Evolutionary conservation across 2,113 vertebrate genomes (phyloP).

Genomic region (Ibidorhyncha struthersii): DNA sequence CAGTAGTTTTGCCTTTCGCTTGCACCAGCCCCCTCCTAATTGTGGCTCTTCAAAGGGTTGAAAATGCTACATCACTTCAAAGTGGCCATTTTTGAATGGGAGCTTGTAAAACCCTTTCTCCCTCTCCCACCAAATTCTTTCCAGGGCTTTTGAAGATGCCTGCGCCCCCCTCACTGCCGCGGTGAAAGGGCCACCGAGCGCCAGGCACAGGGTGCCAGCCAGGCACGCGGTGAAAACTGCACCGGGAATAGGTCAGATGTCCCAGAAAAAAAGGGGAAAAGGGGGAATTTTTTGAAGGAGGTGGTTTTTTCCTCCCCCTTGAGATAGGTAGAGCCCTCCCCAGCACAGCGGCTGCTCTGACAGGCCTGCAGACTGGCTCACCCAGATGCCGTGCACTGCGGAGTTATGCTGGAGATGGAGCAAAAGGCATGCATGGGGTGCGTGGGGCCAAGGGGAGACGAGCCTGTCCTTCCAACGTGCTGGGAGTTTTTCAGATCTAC

Average conservation of each 20-base stretch:
- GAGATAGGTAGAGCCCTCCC: background rate
- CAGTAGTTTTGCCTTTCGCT: constrained; percentile 21
- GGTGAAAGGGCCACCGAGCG: background rate
- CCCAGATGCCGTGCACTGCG: rapidly evolving
- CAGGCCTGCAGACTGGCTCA: background rate
- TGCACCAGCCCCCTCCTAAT: constrained; percentile 54
- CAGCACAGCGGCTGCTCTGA: rapidly evolving
- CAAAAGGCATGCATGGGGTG: background rate
- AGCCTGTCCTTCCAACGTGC: rapidly evolving
- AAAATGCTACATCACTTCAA: constrained; percentile 72
- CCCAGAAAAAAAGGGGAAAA: background rate
- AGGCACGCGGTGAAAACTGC: rapidly evolving
- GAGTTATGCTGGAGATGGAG: rapidly evolving
- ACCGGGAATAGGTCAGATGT: background rate
- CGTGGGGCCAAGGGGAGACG: rapidly evolving
- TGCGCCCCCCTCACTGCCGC: background rate
- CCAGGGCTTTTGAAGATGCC: constrained; percentile 66
- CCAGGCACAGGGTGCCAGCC: constrained; percentile 3
- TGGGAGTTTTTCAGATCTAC: background rate
- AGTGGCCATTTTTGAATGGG: constrained; percentile 70
- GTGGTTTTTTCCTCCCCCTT: background rate
- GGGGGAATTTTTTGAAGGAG: background rate
- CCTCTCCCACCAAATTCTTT: constrained; percentile 59
- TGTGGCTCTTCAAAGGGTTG: constrained; percentile 67
- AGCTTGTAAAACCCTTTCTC: constrained; percentile 66